Conservation (phyloP, 2,888 invertebrate species). For the Drymonia ruficornis region DNA sequence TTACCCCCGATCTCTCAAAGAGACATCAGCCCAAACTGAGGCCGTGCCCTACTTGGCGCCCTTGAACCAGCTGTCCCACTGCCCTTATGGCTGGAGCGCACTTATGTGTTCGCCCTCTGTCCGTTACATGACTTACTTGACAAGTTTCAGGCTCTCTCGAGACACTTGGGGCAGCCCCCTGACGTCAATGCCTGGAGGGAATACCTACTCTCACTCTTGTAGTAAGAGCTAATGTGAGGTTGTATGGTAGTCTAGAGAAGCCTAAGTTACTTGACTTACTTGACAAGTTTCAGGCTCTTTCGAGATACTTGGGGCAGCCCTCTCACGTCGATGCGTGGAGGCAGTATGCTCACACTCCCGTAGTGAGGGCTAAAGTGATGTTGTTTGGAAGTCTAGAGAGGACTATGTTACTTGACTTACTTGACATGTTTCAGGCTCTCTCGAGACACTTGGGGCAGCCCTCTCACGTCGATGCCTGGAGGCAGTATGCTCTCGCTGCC, state of each 20-base stretch:
- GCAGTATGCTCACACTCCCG: conserved; percentile 94
- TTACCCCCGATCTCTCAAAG: too few species aligned
- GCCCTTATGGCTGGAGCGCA: too few species aligned
- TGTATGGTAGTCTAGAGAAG: conserved; percentile 68
- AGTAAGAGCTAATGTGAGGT: conserved; percentile 95
- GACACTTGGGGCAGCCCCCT: conserved; percentile 94
- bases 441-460: conserved; percentile 92
- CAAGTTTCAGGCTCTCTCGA: conserved; percentile 92
- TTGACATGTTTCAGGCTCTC: conserved; percentile 94
- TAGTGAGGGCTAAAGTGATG: conserved; percentile 95
- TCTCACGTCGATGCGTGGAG: conserved; percentile 91
- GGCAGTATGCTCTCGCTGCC: conserved; percentile 95
- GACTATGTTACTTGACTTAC: too few species aligned
- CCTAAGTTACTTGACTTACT: too few species aligned
- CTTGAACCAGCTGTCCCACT: too few species aligned
- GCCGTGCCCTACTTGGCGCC: too few species aligned
- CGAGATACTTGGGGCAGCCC: conserved; percentile 94
- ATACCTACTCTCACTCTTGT: conserved; percentile 95
- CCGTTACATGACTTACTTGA: conserved; percentile 93
- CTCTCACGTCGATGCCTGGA: conserved; percentile 91
- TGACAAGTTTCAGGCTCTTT: conserved; percentile 93
- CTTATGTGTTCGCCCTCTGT: too few species aligned
- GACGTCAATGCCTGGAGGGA: conserved; percentile 91
- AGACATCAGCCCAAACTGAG: too few species aligned
- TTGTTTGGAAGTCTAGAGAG: conserved; percentile 75